These are phyloP conservation scores for Marmota flaviventris DNA, from an alignment of 2,113 vertebrate species.

Conservation along the genomic window DNA sequence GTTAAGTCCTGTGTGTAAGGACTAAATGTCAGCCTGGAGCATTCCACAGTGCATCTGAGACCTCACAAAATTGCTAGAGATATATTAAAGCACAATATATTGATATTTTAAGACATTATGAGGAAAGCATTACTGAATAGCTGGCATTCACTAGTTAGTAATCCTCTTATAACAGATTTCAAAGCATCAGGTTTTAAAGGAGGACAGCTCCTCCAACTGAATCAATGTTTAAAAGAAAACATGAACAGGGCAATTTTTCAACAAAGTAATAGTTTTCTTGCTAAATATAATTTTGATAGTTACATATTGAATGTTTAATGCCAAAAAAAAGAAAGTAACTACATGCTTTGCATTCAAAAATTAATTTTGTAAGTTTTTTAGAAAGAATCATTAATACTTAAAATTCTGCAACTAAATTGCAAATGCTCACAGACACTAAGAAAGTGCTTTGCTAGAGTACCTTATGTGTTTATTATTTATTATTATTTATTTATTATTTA, in stretches of 20 bases:
- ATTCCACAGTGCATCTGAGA: not conserved
- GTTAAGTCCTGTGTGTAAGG: not conserved
- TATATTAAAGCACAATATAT: not conserved
- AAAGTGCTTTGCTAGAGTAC: not conserved
- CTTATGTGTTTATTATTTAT: not conserved
- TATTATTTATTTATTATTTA: too few relatives aligned
- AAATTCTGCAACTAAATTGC: not conserved
- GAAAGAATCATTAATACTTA: not conserved
- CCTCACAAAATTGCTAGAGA: not conserved
- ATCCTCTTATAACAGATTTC: not conserved
- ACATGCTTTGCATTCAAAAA: not conserved
- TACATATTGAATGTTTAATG: not conserved
- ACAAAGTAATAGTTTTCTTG: not conserved
- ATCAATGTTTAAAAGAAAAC: not conserved
- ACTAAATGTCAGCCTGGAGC: not conserved
- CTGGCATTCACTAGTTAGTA: not conserved
- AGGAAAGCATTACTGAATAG: not conserved
- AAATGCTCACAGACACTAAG: not conserved
- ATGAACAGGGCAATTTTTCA: not conserved
- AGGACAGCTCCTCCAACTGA: not conserved
- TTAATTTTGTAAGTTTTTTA: not conserved
- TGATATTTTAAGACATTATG: conserved; percentile 7
- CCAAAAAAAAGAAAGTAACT: not conserved
- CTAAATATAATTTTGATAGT: not conserved
- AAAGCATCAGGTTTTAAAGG: not conserved